phyloP scores from a whole-genome alignment of 2,888 invertebrate species.

The Xylota segnis region DNA sequence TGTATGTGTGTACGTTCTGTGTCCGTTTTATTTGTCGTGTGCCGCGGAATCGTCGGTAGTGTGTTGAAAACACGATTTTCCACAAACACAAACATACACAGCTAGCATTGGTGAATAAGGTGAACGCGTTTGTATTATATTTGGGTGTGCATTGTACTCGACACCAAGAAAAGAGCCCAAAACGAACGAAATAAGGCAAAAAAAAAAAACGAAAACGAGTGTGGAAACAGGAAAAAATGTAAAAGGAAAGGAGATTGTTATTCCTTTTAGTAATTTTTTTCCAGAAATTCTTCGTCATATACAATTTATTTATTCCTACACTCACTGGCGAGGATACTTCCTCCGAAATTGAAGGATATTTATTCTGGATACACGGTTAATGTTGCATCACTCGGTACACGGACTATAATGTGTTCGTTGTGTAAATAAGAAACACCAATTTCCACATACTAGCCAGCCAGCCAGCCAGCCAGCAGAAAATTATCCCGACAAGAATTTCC shows the following conservation, averaged over 20 bases:
- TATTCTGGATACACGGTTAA: conserved; percentile 45
- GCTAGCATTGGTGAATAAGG: conserved; percentile 35
- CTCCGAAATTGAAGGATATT: conserved; percentile 23
- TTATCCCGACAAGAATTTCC: conserved; percentile 18
- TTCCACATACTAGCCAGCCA: no score
- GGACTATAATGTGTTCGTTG: conserved; percentile 41
- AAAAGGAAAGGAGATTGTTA: conserved; percentile 43
- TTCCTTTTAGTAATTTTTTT: conserved; percentile 30
- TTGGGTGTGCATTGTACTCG: conserved; percentile 73
- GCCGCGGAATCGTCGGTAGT: conserved; percentile 29
- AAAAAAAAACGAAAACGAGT: conserved; percentile 1
- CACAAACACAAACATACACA: conserved; percentile 30
- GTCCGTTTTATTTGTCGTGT: conserved; percentile 29
- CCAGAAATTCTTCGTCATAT: background rate
- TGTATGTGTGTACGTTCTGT: conserved; percentile 22
- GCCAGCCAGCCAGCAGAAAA: no score
- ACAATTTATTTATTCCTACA: conserved; percentile 7
- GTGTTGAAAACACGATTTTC: conserved; percentile 70
- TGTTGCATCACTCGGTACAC: conserved; percentile 60
- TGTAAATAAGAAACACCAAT: conserved; percentile 44
- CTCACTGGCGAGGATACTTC: conserved; percentile 23
- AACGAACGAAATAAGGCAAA: conserved; percentile 31
- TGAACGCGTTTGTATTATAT: conserved; percentile 54
- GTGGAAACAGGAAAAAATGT: conserved; percentile 37
- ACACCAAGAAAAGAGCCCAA: conserved; percentile 23